Evolutionary conservation across 2,888 invertebrate species (phyloP), one percentile per base, ranked within the genome.

Genomic region (Gandaritis pyraliata): DNA sequence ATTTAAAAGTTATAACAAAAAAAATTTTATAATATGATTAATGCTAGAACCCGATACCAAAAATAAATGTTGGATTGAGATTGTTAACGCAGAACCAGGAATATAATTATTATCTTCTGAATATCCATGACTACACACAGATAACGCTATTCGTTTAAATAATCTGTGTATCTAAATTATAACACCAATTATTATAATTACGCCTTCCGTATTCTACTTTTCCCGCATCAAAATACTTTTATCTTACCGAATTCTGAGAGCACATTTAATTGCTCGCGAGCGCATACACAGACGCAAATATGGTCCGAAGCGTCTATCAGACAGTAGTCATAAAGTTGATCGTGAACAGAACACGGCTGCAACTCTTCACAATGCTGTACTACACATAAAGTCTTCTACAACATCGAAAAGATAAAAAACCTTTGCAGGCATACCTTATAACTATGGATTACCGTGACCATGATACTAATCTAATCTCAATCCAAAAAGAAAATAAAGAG

Each of bases 111-210:
- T 56, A 53, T 18, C 11, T 39, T 39, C 11, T 49, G 50, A 58
- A 46, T 45, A 64, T 49, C 45, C 47, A 50, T 58, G 51, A 38
- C 54, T 60, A 63, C n/a, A 39, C 59, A 64, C 63, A 64, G 64
- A 64, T 53, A 64, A 64, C 64, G 64, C 64, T 64, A 64, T 18
- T 5, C 56, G 59, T 64, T 59, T 60, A 57, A 53, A 59, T 63
- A 59, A 63, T 64, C 64, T 53, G 64, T 59, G 59, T 13, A 49
- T 38, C 12, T 66, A 58, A 18, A 38, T 51, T 57, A 57, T 38
- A 51, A 50, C 58, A 50, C 43, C 47, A 30, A 58, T 39, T 56
- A 53, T 53, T n/a, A n/a, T n/a, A n/a, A 54, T 54, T 46, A 54
- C 33, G 18, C 36, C 50, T 50, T 23, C 23, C 23, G 36, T 54